Evolutionary conservation across 23 tunicate species (phyloP), one percentile per base, ranked within the genome.

Genomic region (Styela clava): DNA sequence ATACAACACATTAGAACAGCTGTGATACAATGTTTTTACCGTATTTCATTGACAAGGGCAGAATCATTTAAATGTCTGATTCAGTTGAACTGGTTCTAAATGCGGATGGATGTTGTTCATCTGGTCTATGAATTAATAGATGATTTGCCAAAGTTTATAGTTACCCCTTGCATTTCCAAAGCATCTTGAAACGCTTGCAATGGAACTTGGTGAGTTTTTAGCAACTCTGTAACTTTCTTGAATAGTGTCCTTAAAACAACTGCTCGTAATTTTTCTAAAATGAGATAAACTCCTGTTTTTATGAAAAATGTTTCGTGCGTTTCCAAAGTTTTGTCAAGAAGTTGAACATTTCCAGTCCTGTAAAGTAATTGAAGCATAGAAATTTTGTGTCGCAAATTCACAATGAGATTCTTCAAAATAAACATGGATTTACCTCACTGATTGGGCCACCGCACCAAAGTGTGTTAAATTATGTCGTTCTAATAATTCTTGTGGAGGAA

Each of bases 91-190:
- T n/a, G n/a, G n/a, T n/a, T n/a, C n/a, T n/a, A n/a, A n/a, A n/a
- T n/a, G n/a, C n/a, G n/a, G n/a, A n/a, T n/a, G n/a, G n/a, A n/a
- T n/a, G n/a, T n/a, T n/a, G n/a, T n/a, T n/a, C n/a, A n/a, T n/a
- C n/a, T n/a, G n/a, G n/a, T n/a, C n/a, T n/a, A n/a, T n/a, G n/a
- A n/a, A n/a, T n/a, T n/a, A n/a, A n/a, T n/a, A n/a, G n/a, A n/a
- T n/a, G 9, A 44, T 44, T 12, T 12, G 56, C 12, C 7, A 44
- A 44, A 44, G 56, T 44, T 5, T 12, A 32, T 69, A 28, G 85
- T 84, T 52, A 93, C 98, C 84, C 98, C 98, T 80, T 88, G 98
- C 52, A 78, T 83, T 83, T 87, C 82, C 69, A 93, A 62, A 19
- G 87, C 98, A 29, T 63, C 70, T 33, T 78, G 82, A 74, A 94